Evolutionary conservation across 2,888 invertebrate genomes (phyloP).

Genomic region (Pecten maximus): DNA sequence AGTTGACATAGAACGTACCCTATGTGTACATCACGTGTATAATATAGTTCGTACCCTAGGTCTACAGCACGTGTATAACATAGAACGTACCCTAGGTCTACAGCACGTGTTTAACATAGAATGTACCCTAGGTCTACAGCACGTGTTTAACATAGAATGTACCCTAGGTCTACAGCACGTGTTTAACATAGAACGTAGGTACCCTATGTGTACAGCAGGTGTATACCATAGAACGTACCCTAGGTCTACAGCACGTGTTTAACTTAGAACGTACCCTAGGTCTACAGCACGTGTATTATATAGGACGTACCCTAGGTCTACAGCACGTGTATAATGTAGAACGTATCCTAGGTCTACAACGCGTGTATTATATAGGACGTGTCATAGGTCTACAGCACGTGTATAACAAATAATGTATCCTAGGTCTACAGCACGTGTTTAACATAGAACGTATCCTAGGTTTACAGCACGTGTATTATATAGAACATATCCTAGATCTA

Average conservation of each 20-base stretch:
- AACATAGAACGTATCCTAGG: too few relatives aligned
- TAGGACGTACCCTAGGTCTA: too few relatives aligned
- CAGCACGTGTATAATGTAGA: too few relatives aligned
- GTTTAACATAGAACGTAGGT: background rate
- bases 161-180: background rate
- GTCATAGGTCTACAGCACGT: too few relatives aligned
- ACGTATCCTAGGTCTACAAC: too few relatives aligned
- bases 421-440: too few relatives aligned
- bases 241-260: background rate
- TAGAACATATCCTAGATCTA: background rate
- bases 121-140: background rate
- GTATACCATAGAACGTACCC: background rate
- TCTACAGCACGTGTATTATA: too few relatives aligned
- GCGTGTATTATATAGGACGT: too few relatives aligned
- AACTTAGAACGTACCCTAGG: too few relatives aligned
- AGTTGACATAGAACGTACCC: background rate
- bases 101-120: background rate
- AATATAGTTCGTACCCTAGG: background rate
- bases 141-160: background rate
- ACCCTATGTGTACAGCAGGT: background rate
- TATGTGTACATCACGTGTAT: background rate
- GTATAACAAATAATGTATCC: too few relatives aligned
- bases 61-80: background rate
- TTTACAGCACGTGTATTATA: background rate
- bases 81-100: background rate